Conservation (phyloP, 1,140 invertebrate genomes). For the Atta colombica region DNA sequence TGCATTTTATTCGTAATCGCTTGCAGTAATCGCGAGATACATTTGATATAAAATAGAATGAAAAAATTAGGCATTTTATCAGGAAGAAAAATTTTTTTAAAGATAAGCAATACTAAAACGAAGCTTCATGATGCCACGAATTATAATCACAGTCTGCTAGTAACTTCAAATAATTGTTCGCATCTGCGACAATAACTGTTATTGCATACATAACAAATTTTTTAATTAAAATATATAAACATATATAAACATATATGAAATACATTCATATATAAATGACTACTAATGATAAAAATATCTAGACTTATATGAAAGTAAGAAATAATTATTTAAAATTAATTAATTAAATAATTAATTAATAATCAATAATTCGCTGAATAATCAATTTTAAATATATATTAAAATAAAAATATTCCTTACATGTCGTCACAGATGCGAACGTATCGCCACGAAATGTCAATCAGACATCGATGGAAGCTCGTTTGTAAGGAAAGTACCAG, state of each 20-base stretch:
- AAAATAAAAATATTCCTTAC: background rate
- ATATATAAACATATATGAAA: background rate
- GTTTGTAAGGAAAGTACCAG: slow-evolving; percentile 47
- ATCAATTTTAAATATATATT: background rate
- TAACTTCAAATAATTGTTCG: slow-evolving; percentile 11
- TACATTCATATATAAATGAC: background rate
- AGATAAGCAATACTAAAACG: slow-evolving; percentile 23
- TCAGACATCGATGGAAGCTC: slow-evolving; percentile 48
- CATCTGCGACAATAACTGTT: background rate
- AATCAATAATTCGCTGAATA: background rate
- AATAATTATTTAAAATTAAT: background rate
- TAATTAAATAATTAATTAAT: background rate
- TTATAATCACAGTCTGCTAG: slow-evolving; percentile 20
- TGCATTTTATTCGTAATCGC: background rate
- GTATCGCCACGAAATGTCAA: slow-evolving; percentile 14
- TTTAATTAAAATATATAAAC: slow-evolving; percentile 12
- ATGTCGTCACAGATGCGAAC: background rate
- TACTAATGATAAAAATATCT: slow-evolving; percentile 15
- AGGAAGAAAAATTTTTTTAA: slow-evolving; percentile 1
- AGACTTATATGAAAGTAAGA: slow-evolving; percentile 1
- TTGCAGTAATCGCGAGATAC: slow-evolving; percentile 43
- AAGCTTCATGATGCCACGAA: background rate
- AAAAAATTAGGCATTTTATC: slow-evolving; percentile 28
- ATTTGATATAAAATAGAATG: slow-evolving; percentile 16
- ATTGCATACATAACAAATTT: background rate